Percentiles rank a stretch among this genome's conserved stretches.
These are phyloP conservation scores for Xiphias gladius DNA, from an alignment of 2,113 vertebrate species.

Conservation along the genomic window DNA sequence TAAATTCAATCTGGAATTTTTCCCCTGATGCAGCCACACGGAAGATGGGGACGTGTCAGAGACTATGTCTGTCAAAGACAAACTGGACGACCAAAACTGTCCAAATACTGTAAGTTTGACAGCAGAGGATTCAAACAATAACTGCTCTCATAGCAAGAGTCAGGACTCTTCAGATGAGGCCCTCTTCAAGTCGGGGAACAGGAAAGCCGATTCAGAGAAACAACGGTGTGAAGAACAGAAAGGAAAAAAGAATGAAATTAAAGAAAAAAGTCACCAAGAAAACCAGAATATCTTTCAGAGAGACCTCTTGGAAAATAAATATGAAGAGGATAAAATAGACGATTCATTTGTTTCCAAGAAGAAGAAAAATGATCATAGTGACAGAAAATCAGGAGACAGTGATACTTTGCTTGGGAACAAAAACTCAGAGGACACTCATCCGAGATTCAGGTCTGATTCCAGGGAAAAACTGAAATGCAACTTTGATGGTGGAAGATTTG, in stretches of 20 bases:
- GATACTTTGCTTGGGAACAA: conserved; percentile 30
- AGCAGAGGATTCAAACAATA: conserved; percentile 54
- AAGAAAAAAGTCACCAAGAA: conserved; percentile 18
- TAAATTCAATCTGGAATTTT: conserved; percentile 8
- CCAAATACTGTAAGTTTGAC: conserved; percentile 22
- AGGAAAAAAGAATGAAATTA: conserved; percentile 21
- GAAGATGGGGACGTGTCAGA: conserved; percentile 29
- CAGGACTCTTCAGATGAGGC: conserved; percentile 40
- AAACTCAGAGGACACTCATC: conserved; percentile 21
- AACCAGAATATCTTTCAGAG: neutral
- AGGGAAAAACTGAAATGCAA: conserved; percentile 33
- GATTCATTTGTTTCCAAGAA: conserved; percentile 27
- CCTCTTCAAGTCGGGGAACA: neutral
- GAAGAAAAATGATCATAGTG: conserved; percentile 37
- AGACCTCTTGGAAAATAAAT: conserved; percentile 28
- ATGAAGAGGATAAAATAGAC: conserved; percentile 32
- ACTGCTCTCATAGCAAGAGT: conserved; percentile 34
- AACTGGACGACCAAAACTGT: conserved; percentile 18
- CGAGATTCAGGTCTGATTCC: conserved; percentile 48
- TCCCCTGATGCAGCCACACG: conserved; percentile 48
- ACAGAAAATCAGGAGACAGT: conserved; percentile 22
- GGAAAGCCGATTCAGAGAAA: conserved; percentile 36
- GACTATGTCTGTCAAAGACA: conserved; percentile 37
- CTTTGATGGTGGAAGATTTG: conserved; percentile 31
- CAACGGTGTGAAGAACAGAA: conserved; percentile 7